Evolutionary conservation across 64 coral and sea anemone genomes (phyloP), one percentile per base, ranked within the genome.

Genomic region (Pocillopora damicornis): DNA sequence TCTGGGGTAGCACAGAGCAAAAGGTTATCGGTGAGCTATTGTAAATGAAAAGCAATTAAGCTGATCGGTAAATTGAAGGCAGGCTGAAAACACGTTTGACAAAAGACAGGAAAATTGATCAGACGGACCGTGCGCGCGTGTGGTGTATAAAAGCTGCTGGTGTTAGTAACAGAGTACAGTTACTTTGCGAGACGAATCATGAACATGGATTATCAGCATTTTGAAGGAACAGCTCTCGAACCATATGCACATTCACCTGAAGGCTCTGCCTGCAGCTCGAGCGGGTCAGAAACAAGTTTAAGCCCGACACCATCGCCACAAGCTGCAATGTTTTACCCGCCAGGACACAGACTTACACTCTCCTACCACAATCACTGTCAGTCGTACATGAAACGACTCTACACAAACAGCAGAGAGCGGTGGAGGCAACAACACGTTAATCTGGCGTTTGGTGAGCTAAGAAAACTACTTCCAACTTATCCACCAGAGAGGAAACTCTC

Each of bases 381-480:
- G 35, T 76, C 90, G 34, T 92, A 92, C 37, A 92, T 94, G 77
- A 94, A 94, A 77, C 78, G 93, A 67, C 73, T 94, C 18, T 94
- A 90, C 58, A 94, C 93, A 34, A 94, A 94, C 58, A 94, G 88
- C 30, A 77, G 93, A 65, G 93, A 94, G 73, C 76, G 93, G 18
- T 94, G 93, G 93, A 80, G 93, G 37, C 93, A 94, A 58, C 88
- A 94, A 57, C 88, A 94, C n/a, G 93, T 94, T 22, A 94, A 94
- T 38, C 84, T 90, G 10, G 93, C 93, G 11, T 94, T 94, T 88
- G 93, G 87, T 11, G 93, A 94, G 63, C 76, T 94, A 20, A 87
- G 93, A 69, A 94, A 94, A 81, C 93, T 94, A 4, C 72, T 94
- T 25, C 93, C 93, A 22, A 94, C 93, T 36, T 94, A 94, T 60